Base-by-base conservation (phyloP, 2,797 vertebrate species). In the Helostoma temminkii region DNA sequence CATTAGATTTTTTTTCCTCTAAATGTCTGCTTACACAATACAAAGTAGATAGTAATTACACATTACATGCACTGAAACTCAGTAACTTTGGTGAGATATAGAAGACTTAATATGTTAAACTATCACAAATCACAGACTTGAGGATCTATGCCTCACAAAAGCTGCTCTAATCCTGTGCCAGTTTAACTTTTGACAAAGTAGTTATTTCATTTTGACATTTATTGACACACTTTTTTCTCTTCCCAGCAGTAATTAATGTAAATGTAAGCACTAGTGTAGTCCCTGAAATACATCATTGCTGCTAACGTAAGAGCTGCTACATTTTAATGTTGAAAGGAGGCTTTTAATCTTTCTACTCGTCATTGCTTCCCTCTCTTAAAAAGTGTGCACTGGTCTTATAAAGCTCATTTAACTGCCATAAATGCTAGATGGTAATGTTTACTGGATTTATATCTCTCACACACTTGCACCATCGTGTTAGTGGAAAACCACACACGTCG, bases 401-500 rank as follows among this genome's bases (percentile, higher is more conserved):
- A 91, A 91, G 62, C 75, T 66, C 46, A 67, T 90, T 88, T 76
- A 86, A 82, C 63, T 19, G 59, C 78, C 57, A 49, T 89, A 85
- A 89, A 88, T 74, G 78, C 79, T 72, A 55, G 81, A 80, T 80
- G 76, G 83, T 82, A 81, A 79, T 76, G 21, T 83, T 86, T 87
- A 65, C 70, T 82, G 76, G 75, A 64, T 87, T 76, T 88, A 77
- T 60, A 58, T 26, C 60, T 64, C 46, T 58, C 48, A 53, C 60
- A 81, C 75, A 80, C 74, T 76, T 74, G 62, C 69, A 58, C 58
- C 61, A 65, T 48, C 18, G 62, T 68, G 82, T 83, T 63, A 66
- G 78, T 75, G 83, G 79, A 71, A 90, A 91, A 73, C 91, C 92
- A 86, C 92, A 94, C 92, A 93, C 88, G 89, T 85, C 0, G 91